Base-by-base conservation (phyloP, 2,113 vertebrate genomes). In the Podarcis raffonei region DNA sequence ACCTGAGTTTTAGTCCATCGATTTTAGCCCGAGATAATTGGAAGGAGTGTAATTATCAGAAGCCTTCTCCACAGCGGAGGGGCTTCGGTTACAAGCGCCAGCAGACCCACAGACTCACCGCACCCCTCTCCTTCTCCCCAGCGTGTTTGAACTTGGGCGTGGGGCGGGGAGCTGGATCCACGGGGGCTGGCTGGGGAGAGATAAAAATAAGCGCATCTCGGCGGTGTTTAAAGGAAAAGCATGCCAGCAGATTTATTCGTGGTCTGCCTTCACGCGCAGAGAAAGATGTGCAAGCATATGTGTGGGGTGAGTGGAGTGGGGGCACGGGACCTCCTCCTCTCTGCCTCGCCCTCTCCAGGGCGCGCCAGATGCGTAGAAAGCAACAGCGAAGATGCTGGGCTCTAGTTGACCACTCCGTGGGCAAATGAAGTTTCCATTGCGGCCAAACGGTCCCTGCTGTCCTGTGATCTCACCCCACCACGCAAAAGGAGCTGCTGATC, bases 1-100 rank as follows among this genome's bases (percentile, higher is more conserved):
- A 91, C 92, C 95, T 92, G 78, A 88, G 83, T 82, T 93, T 93
- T 57, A 94, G 87, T 89, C 94, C 92, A 93, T 15, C 91, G 87
- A 94, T 91, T 95, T 92, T 39, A 37, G 37, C 57, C 84, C 85
- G 6, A 75, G 92, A 81, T 68, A 92, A 91, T 62, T 12, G 86
- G 81, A 91, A 90, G 65, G 39, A 72, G 71, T 84, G 4, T 9
- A 72, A 93, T 74, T 72, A 92, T 74, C 68, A 72, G 85, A 84
- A 32, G 87, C 81, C 57, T 66, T 83, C 83, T 3, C 6, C 88
- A 88, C 71, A 30, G 37, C 32, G 3, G 85, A n/a, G 85, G n/a
- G 39, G 35, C 37, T 15, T 53, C 25, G 25, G 71, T 18, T 25
- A 65, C 35, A n/a, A 62, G 18, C 59, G 68, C 30, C 65, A 27